Base-by-base conservation (phyloP, 2,113 vertebrate species). In the Poecile atricapillus region DNA sequence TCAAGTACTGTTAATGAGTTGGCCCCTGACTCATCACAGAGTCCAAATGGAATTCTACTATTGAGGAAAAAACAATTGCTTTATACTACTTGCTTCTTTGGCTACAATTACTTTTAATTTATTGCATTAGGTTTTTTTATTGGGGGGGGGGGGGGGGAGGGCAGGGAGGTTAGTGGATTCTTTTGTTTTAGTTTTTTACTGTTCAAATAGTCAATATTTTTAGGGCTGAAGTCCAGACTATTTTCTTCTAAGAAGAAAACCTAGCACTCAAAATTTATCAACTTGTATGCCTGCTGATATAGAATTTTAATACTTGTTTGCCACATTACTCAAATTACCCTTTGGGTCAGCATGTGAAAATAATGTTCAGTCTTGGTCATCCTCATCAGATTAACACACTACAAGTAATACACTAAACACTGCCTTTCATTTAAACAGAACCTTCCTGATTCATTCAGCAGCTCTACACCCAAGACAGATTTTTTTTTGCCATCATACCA, bases 61-160 rank as follows among this genome's bases (percentile, higher is more conserved):
- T 71, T 75, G 59, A 71, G 39, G 62, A 47, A 87, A 87, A 78
- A 33, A 2, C 33, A 67, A 52, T 11, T 5, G 2, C 21, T 78
- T 63, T 62, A 43, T 43, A 35, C 35, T 71, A 82, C 24, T 78
- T 75, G 23, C 56, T 83, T 64, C 56, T 83, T 64, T 44, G 37
- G 35, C 58, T 73, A 69, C 21, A 58, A n/a, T 69, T 90, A 90
- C 9, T 75, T 90, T 74, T 37, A 35, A 53, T 64, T 67, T 68
- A 55, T 56, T 68, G 27, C 71, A 74, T 28, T 7, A 50, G 7
- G 15, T n/a, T n/a, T 5, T 83, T 19, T 59, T 62, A 46, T 25
- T 8, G 13, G 41, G 10, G 41, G 2, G 2, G 10, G 41, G 2
- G 2, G 4, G 5, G 10, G 2, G 6, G 20, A 8, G 17, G 6